Percentiles rank a stretch among this genome's conserved stretches.
Evolutionary conservation across 2,113 vertebrate species (phyloP).

Genomic region (Spea multiplicata): DNA sequence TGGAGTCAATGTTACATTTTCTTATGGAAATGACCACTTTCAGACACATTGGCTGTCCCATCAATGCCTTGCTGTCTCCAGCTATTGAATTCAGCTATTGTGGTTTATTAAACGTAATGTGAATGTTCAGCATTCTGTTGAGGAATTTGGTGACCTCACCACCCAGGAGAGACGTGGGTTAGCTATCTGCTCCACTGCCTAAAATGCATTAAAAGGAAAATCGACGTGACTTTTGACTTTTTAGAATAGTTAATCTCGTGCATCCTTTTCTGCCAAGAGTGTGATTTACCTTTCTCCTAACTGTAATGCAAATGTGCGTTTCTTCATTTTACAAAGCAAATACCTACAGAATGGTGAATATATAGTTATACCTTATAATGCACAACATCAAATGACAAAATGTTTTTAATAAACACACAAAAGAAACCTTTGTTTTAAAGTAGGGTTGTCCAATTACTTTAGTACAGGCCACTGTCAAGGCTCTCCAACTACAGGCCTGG

Average conservation of each 20-base stretch:
- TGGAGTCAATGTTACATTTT: too few relatives aligned
- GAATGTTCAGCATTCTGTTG: background rate
- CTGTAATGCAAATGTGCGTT: background rate
- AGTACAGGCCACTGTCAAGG: too few relatives aligned
- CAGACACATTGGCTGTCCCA: background rate
- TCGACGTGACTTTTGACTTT: background rate
- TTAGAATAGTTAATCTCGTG: background rate
- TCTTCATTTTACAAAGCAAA: background rate
- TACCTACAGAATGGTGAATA: background rate
- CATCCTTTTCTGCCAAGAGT: background rate
- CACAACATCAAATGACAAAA: too few relatives aligned
- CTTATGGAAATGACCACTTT: too few relatives aligned
- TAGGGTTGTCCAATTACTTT: too few relatives aligned
- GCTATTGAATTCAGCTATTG: background rate
- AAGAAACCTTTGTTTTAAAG: too few relatives aligned
- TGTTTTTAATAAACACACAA: too few relatives aligned
- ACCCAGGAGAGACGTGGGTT: background rate
- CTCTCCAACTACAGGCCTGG: too few relatives aligned
- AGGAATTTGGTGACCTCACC: slow-evolving; percentile 4
- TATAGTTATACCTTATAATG: too few relatives aligned
- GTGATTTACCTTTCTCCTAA: background rate
- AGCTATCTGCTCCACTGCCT: background rate
- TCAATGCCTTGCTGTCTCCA: background rate
- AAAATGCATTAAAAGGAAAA: background rate
- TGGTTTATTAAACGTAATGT: background rate